Evolutionary conservation across 1,140 invertebrate genomes (phyloP), one percentile per base, ranked within the genome.

Genomic region (Neomicropteryx cornuta): DNA sequence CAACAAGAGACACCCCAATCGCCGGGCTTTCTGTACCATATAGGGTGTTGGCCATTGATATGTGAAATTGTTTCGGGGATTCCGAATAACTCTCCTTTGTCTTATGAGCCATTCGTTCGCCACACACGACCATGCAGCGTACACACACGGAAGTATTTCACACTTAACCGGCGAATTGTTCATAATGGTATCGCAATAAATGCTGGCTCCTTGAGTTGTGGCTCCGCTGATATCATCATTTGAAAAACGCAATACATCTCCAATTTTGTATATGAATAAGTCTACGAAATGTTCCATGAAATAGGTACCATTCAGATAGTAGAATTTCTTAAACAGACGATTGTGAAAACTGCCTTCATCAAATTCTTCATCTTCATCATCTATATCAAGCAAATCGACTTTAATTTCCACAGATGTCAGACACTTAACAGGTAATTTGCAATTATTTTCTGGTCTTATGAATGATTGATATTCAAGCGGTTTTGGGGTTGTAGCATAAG

Each of bases 1-100:
- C 1, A 83, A 63, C 2, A 83, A 52, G 42, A 81, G 71, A 42
- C 77, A 84, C 5, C 77, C 79, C 30, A 77, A 70, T 5, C 70
- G 66, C n/a, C 67, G 68, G 3, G 83, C 70, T 42, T 77, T 79
- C 5, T 70, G 65, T 0, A 83, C 60, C 63, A 81, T 76, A 10
- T 69, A 56, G 17, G 65, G 60, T 0, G 70, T 71, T 0, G 82
- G 83, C 82, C 82, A 86, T 39, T 69, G 67, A 39, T 75, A 76
- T 23, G 53, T 57, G 35, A 68, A 68, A 11, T 68, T 70, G 0
- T 62, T 71, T 27, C 72, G 63, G 3, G 70, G 59, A 49, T 76
- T 73, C 36, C 59, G 58, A 13, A 68, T 58, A 18, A 64, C 55
- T 21, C 62, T 68, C 29, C 75, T 62, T 18, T 64, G 56, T 14